Evolutionary conservation across 2,888 invertebrate genomes (phyloP).

Genomic region (Mythimna loreyi): DNA sequence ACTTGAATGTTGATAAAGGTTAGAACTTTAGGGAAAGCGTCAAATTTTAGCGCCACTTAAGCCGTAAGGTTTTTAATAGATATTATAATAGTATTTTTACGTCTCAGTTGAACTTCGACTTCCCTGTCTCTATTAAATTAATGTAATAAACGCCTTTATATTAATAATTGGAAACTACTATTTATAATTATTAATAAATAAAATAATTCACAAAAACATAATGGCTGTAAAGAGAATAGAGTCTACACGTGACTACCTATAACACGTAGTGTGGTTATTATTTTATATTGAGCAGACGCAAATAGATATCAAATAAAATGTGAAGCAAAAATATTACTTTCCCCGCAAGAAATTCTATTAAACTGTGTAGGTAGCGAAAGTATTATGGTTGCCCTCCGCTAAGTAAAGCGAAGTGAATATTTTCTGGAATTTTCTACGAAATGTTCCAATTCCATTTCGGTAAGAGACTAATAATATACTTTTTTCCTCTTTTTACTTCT

Average conservation of each 20-base stretch:
- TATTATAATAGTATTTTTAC: conserved; percentile 65
- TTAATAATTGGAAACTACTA: neutral
- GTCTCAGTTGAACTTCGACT: conserved; percentile 51
- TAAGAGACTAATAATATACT: conserved; percentile 91
- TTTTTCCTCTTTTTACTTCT: conserved; percentile 90
- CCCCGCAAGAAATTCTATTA: conserved; percentile 82
- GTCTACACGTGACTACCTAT: neutral
- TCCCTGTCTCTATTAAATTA: conserved; percentile 36
- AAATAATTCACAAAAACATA: neutral
- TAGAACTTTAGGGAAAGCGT: conserved; percentile 67
- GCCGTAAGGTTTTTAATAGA: conserved; percentile 68
- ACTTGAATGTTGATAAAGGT: conserved; percentile 69
- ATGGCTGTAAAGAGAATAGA: neutral
- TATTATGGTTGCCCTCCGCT: conserved; percentile 86
- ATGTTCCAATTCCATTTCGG: conserved; percentile 91
- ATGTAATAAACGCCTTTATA: conserved; percentile 12
- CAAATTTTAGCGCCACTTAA: conserved; percentile 66
- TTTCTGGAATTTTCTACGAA: conserved; percentile 89
- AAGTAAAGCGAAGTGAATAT: conserved; percentile 89
- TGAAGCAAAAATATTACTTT: conserved; percentile 76
- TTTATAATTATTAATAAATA: neutral
- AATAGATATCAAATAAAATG: conserved; percentile 71
- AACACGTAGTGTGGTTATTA: conserved; percentile 34
- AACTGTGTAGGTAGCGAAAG: conserved; percentile 85
- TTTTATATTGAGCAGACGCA: conserved; percentile 60